These are phyloP conservation scores for Epirrita christyi DNA, from an alignment of 2,888 invertebrate genomes.

Conservation along the genomic window DNA sequence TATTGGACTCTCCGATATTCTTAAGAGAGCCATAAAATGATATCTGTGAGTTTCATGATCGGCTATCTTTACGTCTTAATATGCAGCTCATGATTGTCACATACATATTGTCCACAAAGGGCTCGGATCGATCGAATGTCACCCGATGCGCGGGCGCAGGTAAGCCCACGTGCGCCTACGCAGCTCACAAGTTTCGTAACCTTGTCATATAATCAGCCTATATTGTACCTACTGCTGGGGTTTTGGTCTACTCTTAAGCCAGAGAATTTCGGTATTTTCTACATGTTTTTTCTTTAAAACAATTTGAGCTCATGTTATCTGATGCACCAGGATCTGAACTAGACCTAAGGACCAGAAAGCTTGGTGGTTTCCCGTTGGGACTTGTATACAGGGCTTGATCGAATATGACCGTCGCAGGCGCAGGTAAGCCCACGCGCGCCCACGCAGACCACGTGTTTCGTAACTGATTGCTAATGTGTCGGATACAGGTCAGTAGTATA, in stretches of 20 bases:
- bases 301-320: too few species aligned
- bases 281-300: too few species aligned
- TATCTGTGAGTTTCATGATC: not conserved
- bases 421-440: constrained; percentile 41
- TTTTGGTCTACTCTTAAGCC: not conserved
- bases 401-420: constrained; percentile 5
- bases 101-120: constrained; percentile 16
- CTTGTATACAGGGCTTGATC: constrained; percentile 9
- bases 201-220: not conserved
- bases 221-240: not conserved
- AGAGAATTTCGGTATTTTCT: too few species aligned
- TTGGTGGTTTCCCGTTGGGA: too few species aligned
- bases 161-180: constrained; percentile 42
- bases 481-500: constrained; percentile 34
- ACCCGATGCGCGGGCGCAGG: constrained; percentile 30
- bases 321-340: too few species aligned
- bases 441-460: constrained; percentile 33
- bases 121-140: constrained; percentile 19
- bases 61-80: constrained; percentile 18
- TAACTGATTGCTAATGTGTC: constrained; percentile 31
- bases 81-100: constrained; percentile 4
- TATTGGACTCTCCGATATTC: not conserved
- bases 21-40: not conserved
- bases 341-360: too few species aligned
- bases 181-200: constrained; percentile 32